A percentile compares a stretch with the other conserved stretches of the same genome.
These are phyloP conservation scores for Pygoscelis antarcticus DNA, from an alignment of 2,113 vertebrate species.

Conservation along the genomic window DNA sequence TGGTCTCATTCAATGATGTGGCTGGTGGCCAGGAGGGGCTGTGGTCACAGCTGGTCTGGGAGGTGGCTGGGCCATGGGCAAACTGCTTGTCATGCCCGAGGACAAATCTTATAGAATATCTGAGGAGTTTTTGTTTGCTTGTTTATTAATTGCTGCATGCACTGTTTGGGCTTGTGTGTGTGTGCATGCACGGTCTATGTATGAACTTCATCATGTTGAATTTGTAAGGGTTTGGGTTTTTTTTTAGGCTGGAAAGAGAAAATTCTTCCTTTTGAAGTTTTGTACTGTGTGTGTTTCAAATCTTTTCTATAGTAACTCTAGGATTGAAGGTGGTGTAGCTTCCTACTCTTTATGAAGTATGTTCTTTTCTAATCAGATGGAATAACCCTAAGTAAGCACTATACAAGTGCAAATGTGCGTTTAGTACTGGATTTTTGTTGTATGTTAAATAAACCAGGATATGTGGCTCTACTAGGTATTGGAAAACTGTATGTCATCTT, in stretches of 20 bases:
- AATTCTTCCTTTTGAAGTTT: neutral
- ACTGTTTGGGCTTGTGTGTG: neutral
- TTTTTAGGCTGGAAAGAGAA: neutral
- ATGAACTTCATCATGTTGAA: neutral
- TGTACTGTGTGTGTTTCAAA: neutral
- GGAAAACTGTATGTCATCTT: neutral
- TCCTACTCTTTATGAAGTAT: neutral
- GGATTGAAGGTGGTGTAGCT: neutral
- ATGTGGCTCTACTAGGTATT: neutral
- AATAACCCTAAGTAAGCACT: neutral
- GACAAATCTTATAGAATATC: neutral
- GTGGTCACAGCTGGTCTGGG: neutral
- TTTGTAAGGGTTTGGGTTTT: neutral
- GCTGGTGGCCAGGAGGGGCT: neutral
- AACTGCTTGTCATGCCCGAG: neutral
- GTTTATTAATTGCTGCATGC: neutral
- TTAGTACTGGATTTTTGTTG: neutral
- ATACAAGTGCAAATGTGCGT: accelerated
- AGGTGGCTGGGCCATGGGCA: neutral
- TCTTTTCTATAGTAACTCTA: neutral
- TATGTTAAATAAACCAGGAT: neutral
- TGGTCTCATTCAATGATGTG: accelerated
- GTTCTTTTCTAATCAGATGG: neutral
- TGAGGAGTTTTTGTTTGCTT: neutral
- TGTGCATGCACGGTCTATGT: accelerated